Evolutionary conservation across 2,797 vertebrate genomes (phyloP), one percentile per base, ranked within the genome.

Genomic region (Danio tinwini): DNA sequence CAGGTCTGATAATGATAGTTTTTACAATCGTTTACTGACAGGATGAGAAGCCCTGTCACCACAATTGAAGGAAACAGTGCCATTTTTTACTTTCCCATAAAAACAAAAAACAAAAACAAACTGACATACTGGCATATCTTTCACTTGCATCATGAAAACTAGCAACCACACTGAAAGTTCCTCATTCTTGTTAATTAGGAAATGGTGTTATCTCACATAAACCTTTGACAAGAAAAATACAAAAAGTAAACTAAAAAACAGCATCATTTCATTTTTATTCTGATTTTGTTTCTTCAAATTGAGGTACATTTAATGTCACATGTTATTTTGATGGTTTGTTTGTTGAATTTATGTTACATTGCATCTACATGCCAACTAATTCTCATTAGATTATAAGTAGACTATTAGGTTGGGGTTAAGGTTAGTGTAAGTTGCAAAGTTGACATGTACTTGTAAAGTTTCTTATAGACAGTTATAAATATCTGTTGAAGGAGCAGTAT

Each of bases 1-100:
- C 49, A 80, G 68, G 49, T 56, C 29, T 71, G 68, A 79, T 63
- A 80, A 64, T 29, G 6, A 72, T 45, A 10, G 63, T 63, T 17
- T 8, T 52, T 45, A 7, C 37, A n/a, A 44, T 53, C 0, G n/a
- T 55, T 79, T 21, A 37, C 58, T 17, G 39, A 49, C 17, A 62
- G 0, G 6, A 17, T 5, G 1, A 67, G 17, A 67, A 47, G 4
- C 11, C n/a, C 0, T 19, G n/a, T 17, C 47, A n/a, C 13, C 74
- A 76, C 29, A 40, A 1, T 45, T 61, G 42, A 40, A 63, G 19
- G 12, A 63, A 19, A 40, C 12, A 3, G 2, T 12, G 9, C 2
- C 61, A 39, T 17, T 55, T 40, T 53, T 42, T 8, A 17, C 40
- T 70, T 29, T 8, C n/a, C 29, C 29, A 29, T 29, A 29, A 29